These are phyloP conservation scores for Microcebus lehilahytsara DNA, from an alignment of 2,113 vertebrate species.

Conservation along the genomic window DNA sequence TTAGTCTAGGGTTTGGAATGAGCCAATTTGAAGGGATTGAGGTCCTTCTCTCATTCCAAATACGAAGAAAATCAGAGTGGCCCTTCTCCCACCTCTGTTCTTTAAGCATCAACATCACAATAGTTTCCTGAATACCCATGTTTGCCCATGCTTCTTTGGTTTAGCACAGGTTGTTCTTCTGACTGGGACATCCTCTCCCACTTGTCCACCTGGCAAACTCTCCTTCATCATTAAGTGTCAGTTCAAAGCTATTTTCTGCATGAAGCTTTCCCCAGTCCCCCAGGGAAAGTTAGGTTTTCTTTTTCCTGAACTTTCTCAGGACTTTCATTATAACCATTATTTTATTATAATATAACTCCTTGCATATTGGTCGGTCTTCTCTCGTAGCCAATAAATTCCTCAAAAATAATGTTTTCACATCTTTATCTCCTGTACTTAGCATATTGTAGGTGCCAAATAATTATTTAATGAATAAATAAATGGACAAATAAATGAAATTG, in stretches of 20 bases:
- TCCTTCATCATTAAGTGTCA: neutral
- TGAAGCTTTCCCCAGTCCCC: neutral
- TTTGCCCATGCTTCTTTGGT: neutral
- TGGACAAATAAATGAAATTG: neutral
- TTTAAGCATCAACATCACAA: neutral
- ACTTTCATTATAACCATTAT: neutral
- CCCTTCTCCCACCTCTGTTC: neutral
- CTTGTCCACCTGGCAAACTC: neutral
- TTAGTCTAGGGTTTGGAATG: neutral
- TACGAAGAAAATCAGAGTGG: neutral
- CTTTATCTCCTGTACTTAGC: neutral
- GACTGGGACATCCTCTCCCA: neutral
- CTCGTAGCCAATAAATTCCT: neutral
- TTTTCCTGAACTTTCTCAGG: neutral
- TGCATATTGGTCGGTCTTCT: neutral
- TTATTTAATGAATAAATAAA: slow-evolving; percentile 3
- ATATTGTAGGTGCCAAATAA: neutral
- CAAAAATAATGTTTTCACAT: neutral
- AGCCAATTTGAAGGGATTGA: neutral
- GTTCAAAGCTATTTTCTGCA: neutral
- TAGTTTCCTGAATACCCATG: neutral
- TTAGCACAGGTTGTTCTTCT: neutral
- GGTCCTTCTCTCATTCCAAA: neutral
- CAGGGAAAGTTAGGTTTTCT: neutral
- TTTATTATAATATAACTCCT: neutral